phyloP scores from a whole-genome alignment of 2,888 invertebrate genomes.

The Acronicta aceris region DNA sequence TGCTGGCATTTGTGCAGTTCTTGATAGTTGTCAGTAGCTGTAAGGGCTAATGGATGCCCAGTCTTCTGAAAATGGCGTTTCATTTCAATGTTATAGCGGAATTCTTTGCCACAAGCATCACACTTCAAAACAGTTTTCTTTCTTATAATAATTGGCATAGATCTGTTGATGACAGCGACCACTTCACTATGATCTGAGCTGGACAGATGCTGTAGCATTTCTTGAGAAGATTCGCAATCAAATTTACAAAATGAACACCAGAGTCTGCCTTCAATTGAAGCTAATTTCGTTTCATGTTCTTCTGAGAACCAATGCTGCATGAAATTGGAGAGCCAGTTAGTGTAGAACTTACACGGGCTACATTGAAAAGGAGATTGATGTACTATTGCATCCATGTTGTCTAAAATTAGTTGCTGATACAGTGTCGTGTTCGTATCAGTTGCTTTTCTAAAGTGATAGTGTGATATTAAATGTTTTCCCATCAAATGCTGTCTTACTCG shows the following conservation, averaged over 20 bases:
- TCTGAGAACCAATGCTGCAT: conserved; percentile 93
- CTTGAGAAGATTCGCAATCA: conserved; percentile 90
- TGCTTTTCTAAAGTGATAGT: conserved; percentile 94
- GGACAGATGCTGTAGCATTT: conserved; percentile 92
- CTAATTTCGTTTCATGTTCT: conserved; percentile 88
- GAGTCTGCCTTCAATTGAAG: conserved; percentile 89
- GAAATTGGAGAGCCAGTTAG: conserved; percentile 92
- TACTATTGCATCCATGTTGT: conserved; percentile 94
- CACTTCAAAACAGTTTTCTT: conserved; percentile 91
- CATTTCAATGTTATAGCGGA: conserved; percentile 93
- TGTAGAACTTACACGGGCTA: conserved; percentile 94
- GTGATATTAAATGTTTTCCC: conserved; percentile 96
- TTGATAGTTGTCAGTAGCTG: conserved; percentile 91
- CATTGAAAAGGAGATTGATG: conserved; percentile 96
- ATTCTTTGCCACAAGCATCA: conserved; percentile 90
- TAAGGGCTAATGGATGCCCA: conserved; percentile 84
- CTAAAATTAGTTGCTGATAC: conserved; percentile 91
- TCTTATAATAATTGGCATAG: conserved; percentile 94
- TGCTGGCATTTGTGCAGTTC: conserved; percentile 90
- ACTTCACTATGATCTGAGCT: conserved; percentile 92
- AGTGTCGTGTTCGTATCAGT: conserved; percentile 88
- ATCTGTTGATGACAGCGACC: conserved; percentile 93
- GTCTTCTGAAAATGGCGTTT: conserved; percentile 89
- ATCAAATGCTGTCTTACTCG: conserved; percentile 91
- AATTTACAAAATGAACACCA: conserved; percentile 94